A percentile compares a stretch with the other conserved stretches of the same genome.
Evolutionary conservation across 2,797 vertebrate species (phyloP).

Genomic region (Sebastes ruberrimus): DNA sequence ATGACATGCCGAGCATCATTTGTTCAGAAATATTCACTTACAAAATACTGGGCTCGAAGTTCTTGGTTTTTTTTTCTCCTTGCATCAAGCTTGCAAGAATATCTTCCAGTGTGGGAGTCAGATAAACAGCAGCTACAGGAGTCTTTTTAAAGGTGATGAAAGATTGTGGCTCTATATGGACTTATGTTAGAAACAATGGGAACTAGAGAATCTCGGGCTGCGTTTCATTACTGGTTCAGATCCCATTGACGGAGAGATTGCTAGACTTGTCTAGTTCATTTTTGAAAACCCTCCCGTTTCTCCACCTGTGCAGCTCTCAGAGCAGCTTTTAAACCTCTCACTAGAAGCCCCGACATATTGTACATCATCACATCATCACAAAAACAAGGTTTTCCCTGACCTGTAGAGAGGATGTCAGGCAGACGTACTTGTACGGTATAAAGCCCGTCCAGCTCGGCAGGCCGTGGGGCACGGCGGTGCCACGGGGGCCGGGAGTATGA

Average conservation of each 20-base stretch:
- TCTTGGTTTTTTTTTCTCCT: conserved; percentile 26
- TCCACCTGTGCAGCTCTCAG: background rate
- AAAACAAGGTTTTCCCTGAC: conserved; percentile 15
- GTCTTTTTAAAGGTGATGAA: background rate
- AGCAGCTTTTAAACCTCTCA: background rate
- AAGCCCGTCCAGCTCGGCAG: conserved; percentile 23
- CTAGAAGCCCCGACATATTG: background rate
- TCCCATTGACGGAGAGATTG: background rate
- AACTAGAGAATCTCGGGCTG: background rate
- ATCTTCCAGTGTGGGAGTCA: conserved; percentile 21
- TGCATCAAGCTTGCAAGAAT: conserved; percentile 60
- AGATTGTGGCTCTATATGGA: background rate
- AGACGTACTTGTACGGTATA: conserved; percentile 21
- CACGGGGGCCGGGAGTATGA: conserved; percentile 15
- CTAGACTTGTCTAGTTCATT: background rate
- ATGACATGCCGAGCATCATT: conserved; percentile 92
- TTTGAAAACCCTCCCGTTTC: background rate
- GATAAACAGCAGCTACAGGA: conserved; percentile 30
- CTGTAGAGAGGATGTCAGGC: conserved; percentile 2
- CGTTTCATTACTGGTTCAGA: background rate
- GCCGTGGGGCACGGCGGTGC: background rate
- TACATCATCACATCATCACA: background rate
- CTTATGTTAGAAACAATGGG: background rate
- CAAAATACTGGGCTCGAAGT: conserved; percentile 74
- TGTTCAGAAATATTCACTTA: conserved; percentile 84